Base-by-base conservation (phyloP, 2,113 vertebrate genomes). In the Nanorana parkeri region DNA sequence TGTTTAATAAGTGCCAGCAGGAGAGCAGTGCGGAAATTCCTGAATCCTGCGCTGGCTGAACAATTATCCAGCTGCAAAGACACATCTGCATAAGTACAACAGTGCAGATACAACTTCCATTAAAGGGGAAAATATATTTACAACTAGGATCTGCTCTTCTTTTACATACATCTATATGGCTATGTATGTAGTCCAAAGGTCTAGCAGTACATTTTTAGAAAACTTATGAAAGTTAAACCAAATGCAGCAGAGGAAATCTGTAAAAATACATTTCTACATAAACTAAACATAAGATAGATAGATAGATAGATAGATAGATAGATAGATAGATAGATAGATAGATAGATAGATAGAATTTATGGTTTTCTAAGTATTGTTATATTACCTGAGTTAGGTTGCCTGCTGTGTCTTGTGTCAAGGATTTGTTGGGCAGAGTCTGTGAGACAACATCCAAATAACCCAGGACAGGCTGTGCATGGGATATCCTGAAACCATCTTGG, bases 351-450 rank as follows among this genome's bases (percentile, higher is more conserved):
- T 13, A 47, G 41, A 36, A 3, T 13, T 6, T 36, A 4, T 3
- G 3, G 32, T 36, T 36, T 3, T 6, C 3, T 36, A 6, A 36
- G 32, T 36, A 36, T 6, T 36, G 41, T 15, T 47, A 10, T 6
- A 19, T 15, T 86, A 98, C 97, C 95, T 95, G 88, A 0, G 96
- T 93, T 68, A 99, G 92, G 85, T 94, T 96, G 84, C 86, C 88
- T 4, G 95, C 97, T 0, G 90, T 94, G 21, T 89, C 86, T 64
- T 89, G 82, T 0, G 92, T 82, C 77, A 98, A 85, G 60, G 94
- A 87, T 20, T 87, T 63, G 15, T 91, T 88, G 73, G 95, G 94
- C 54, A 96, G 51, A 61, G 72, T 88, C 60, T 74, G 65, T 13
- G 93, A 93, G 68, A 95, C 17, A 0, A 89, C 90, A 54, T 92